Evolutionary conservation across 2,113 vertebrate species (phyloP).

Genomic region (Pelmatolapia mariae): DNA sequence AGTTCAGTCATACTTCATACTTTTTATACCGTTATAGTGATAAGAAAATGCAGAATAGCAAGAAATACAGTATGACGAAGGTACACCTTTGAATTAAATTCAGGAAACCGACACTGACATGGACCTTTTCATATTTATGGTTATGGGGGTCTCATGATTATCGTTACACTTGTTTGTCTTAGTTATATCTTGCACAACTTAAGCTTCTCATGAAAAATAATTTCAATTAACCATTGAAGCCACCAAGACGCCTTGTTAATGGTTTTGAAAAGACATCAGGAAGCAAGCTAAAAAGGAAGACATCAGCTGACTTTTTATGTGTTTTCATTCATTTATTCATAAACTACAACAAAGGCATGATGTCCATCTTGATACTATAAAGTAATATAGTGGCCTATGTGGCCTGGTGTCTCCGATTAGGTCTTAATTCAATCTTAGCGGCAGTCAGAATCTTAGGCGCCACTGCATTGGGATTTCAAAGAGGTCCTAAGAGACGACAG

Average conservation of each 20-base stretch:
- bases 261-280: not conserved
- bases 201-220: constrained; percentile 14
- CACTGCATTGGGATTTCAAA: constrained; percentile 61
- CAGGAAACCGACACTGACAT: not conserved
- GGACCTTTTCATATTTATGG: not conserved
- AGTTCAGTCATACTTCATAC: constrained; percentile 3
- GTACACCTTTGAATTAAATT: not conserved
- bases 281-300: not conserved
- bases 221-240: not conserved
- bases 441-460: constrained; percentile 64
- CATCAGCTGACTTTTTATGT: constrained; percentile 37
- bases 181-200: constrained; percentile 12
- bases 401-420: constrained; percentile 66
- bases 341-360: constrained; percentile 37
- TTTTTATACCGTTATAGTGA: not conserved
- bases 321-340: constrained; percentile 39
- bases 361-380: constrained; percentile 52
- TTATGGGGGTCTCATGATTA: not conserved
- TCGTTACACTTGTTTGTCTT: constrained; percentile 22
- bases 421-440: constrained; percentile 65
- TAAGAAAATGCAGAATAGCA: not conserved
- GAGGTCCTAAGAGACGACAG: constrained; percentile 43
- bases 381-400: constrained; percentile 40
- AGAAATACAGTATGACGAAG: not conserved
- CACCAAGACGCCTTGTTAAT: constrained; percentile 1